phyloP scores from a whole-genome alignment of 2,888 invertebrate species.

The Tillus elongatus region DNA sequence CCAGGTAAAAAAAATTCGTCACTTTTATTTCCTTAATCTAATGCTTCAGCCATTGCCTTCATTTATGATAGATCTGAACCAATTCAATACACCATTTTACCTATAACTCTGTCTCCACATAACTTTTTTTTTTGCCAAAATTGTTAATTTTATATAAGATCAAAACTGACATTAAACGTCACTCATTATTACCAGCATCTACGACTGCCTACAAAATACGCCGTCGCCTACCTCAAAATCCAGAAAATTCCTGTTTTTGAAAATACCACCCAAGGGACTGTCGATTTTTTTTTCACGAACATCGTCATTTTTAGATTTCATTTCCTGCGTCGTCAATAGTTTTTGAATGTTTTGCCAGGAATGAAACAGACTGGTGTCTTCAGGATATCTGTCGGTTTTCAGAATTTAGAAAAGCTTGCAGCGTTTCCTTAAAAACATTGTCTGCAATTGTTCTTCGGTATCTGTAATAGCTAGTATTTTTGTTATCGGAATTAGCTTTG shows the following conservation, averaged over 20 bases:
- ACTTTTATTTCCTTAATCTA: too few species aligned
- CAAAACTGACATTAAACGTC: too few species aligned
- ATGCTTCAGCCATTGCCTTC: too few species aligned
- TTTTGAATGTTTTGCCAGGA: background rate
- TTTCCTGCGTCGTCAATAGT: conserved; percentile 4
- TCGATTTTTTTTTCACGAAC: background rate
- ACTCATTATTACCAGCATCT: background rate
- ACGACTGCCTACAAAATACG: conserved; percentile 7
- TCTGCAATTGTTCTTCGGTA: background rate
- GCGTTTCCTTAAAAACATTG: conserved; percentile 1
- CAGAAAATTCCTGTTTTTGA: background rate
- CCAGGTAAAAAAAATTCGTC: too few species aligned
- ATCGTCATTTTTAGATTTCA: conserved; percentile 8
- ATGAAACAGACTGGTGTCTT: conserved; percentile 10
- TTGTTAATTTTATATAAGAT: too few species aligned
- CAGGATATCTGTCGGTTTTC: background rate
- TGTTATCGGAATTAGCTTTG: background rate
- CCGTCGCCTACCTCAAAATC: conserved; percentile 6
- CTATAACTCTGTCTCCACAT: too few species aligned
- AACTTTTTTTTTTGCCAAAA: too few species aligned
- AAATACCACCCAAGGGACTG: background rate
- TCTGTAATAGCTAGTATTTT: background rate
- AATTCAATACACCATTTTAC: background rate
- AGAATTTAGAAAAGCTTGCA: background rate
- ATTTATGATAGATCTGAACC: background rate